Evolutionary conservation across 2,888 invertebrate species (phyloP), one percentile per base, ranked within the genome.

Genomic region (Mesorhabditis sp.): DNA sequence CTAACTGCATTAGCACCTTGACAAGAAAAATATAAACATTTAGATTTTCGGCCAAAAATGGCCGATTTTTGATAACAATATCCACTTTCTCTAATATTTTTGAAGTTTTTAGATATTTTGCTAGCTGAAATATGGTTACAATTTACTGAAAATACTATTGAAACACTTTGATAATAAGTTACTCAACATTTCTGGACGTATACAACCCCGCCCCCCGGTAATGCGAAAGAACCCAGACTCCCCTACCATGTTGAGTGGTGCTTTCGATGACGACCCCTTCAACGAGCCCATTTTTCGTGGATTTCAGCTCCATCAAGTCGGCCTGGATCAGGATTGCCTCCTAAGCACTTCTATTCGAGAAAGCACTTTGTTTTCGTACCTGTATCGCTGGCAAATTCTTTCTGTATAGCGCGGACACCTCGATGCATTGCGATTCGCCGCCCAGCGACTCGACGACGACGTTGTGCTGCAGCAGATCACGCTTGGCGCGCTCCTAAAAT

Each of bases 231-330:
- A 28, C 28, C 28, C 28, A 28, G 28, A 28, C 28, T 28, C 28
- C 28, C 84, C 91, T 89, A 58, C 90, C 88, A 3, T 89, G 85
- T 86, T 92, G 90, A 0, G 90, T 88, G 75, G 90, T 91, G 0
- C 95, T 92, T 87, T 98, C 98, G 0, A 98, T 90, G 0, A 97
- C 91, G 13, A 92, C 90, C 0, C 93, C 97, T 87, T 97, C 95
- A 0, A 93, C 92, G 3, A 90, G 88, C 0, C 96, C 95, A 0
- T 89, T 90, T 0, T 91, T 91, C 87, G 95, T 94, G 0, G 92
- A 92, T 80, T 90, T 90, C 15, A 96, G 87, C n/a, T 92, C 91
- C 90, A 95, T 90, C 0, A 96, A 82, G 85, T 96, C 95, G 13
- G 90, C 88, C 75, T 87, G 88, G 0, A 79, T 67, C 1, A 84